Conservation (phyloP, 2,797 vertebrate species). For the Philypnodon macrostomus region DNA sequence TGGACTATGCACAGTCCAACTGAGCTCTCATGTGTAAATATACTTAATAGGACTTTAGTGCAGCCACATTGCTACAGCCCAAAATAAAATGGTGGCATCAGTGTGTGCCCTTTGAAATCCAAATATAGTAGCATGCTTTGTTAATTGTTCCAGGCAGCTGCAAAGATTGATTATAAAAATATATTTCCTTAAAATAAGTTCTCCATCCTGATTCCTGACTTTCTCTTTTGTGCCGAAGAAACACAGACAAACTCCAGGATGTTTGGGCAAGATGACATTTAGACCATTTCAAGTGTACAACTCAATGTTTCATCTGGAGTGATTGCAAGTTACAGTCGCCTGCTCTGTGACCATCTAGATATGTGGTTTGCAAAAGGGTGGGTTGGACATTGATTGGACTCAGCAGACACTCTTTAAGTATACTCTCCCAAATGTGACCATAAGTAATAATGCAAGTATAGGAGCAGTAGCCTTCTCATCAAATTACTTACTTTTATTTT, state of each 20-base stretch:
- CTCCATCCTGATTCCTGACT: slow-evolving; percentile 20
- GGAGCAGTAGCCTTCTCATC: no score
- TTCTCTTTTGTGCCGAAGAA: slow-evolving; percentile 44
- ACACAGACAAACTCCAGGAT: slow-evolving; percentile 40
- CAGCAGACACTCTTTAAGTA: no score
- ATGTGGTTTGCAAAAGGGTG: no score
- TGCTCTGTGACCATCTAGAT: no score
- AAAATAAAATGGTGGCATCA: slow-evolving; percentile 16
- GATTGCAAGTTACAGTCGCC: neutral
- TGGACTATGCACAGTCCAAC: no score
- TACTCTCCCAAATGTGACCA: no score
- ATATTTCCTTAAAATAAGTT: slow-evolving; percentile 53
- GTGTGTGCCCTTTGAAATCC: slow-evolving; percentile 55
- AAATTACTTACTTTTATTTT: no score
- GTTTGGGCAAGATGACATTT: slow-evolving; percentile 57
- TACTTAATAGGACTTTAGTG: neutral
- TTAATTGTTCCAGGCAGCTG: slow-evolving; percentile 57
- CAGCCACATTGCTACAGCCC: neutral
- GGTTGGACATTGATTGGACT: no score
- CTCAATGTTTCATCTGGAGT: slow-evolving; percentile 39
- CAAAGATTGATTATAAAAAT: slow-evolving; percentile 30
- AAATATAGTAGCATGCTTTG: slow-evolving; percentile 62
- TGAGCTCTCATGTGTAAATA: neutral
- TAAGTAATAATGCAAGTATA: no score
- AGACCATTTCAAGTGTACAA: slow-evolving; percentile 19